Evolutionary conservation across 2,113 vertebrate genomes (phyloP).

Genomic region (Microtus montanus): DNA sequence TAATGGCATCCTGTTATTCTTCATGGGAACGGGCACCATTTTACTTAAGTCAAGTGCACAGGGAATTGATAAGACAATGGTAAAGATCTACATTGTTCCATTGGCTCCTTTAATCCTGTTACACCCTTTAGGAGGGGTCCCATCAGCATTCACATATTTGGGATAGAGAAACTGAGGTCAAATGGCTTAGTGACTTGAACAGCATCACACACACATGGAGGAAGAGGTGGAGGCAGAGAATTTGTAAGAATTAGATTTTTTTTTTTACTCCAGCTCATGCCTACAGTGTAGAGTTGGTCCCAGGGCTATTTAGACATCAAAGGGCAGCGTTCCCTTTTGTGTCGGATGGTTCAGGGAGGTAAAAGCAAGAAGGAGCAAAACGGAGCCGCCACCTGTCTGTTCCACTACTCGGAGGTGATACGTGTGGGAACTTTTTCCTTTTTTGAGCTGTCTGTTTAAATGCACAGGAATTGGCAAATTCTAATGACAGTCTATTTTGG

Average conservation of each 20-base stretch:
- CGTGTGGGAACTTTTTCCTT: slow-evolving; percentile 29
- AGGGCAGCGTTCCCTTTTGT: neutral
- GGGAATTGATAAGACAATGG: neutral
- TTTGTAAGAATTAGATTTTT: neutral
- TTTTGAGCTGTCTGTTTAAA: slow-evolving; percentile 55
- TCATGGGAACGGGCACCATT: neutral
- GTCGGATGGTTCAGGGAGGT: neutral
- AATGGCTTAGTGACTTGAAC: neutral
- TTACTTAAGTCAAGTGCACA: neutral
- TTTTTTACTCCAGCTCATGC: neutral
- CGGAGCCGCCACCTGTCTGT: neutral
- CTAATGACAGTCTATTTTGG: slow-evolving; percentile 78
- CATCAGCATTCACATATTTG: neutral
- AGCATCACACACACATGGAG: neutral
- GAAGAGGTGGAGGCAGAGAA: neutral
- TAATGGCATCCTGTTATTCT: neutral
- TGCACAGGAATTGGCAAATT: slow-evolving; percentile 55
- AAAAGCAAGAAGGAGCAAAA: neutral
- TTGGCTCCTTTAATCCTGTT: neutral
- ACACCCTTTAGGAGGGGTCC: neutral
- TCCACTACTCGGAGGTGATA: neutral
- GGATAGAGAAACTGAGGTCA: neutral
- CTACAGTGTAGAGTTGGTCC: neutral
- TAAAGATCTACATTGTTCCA: too few relatives aligned
- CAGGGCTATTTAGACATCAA: neutral